Evolutionary conservation across 2,888 invertebrate genomes (phyloP).

Genomic region (Nesidiocoris tenuis): DNA sequence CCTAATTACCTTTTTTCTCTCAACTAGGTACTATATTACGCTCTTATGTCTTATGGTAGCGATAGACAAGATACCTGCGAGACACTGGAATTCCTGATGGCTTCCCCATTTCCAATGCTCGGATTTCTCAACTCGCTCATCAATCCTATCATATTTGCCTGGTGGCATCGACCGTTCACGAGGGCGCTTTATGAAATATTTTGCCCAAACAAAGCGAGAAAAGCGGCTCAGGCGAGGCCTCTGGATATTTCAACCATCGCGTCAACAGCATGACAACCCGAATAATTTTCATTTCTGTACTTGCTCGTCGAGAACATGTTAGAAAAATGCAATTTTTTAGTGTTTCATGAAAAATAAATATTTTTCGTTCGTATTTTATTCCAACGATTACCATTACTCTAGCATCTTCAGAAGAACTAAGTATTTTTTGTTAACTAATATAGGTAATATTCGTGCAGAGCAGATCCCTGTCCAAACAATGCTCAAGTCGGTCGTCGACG

Average conservation of each 20-base stretch:
- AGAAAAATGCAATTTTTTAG: neutral
- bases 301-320: neutral
- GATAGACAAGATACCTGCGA: constrained; percentile 54
- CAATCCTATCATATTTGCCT: constrained; percentile 68
- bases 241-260: constrained; percentile 21
- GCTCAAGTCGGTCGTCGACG: too few species aligned
- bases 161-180: constrained; percentile 70
- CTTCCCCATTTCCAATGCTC: constrained; percentile 62
- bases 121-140: constrained; percentile 64
- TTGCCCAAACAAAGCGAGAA: constrained; percentile 37
- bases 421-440: too few species aligned
- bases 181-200: constrained; percentile 57
- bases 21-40: too few species aligned
- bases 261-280: too few species aligned
- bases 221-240: neutral
- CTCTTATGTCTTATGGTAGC: too few species aligned
- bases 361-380: too few species aligned
- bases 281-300: neutral
- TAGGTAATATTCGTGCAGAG: too few species aligned
- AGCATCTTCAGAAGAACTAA: too few species aligned
- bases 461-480: too few species aligned
- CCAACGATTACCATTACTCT: too few species aligned
- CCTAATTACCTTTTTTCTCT: too few species aligned
- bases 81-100: constrained; percentile 58
- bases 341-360: neutral